Evolutionary conservation across 2,113 vertebrate species (phyloP).

Genomic region (Zosterops japonicus): DNA sequence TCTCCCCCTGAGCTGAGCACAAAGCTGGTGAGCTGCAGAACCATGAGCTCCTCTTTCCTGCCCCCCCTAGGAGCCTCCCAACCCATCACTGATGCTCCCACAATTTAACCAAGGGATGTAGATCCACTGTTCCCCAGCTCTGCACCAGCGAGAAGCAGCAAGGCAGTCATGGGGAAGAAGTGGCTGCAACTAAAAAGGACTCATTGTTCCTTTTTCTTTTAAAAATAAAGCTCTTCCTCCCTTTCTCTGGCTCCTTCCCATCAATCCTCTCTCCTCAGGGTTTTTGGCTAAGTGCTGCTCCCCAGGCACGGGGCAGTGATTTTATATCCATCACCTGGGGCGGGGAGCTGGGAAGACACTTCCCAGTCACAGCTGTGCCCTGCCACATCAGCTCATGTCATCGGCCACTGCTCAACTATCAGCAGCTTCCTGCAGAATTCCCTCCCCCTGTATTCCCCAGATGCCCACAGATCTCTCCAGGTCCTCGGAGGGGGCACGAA

Average conservation of each 20-base stretch:
- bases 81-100: background rate
- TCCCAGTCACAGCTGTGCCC: background rate
- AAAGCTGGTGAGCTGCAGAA: background rate
- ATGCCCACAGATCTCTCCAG: background rate
- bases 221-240: background rate
- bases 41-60: background rate
- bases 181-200: background rate
- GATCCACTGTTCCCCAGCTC: background rate
- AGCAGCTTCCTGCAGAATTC: background rate
- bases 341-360: background rate
- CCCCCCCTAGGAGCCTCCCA: background rate
- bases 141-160: background rate
- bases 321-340: background rate
- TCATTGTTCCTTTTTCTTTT: background rate
- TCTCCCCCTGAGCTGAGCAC: background rate
- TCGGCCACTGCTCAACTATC: background rate
- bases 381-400: background rate
- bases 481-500: background rate
- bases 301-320: background rate
- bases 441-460: background rate
- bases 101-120: background rate
- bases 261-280: background rate
- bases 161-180: background rate
- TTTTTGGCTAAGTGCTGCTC: background rate
- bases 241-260: background rate